Evolutionary conservation across 2,888 invertebrate species (phyloP), one percentile per base, ranked within the genome.

Genomic region (Thymelicus lineola): DNA sequence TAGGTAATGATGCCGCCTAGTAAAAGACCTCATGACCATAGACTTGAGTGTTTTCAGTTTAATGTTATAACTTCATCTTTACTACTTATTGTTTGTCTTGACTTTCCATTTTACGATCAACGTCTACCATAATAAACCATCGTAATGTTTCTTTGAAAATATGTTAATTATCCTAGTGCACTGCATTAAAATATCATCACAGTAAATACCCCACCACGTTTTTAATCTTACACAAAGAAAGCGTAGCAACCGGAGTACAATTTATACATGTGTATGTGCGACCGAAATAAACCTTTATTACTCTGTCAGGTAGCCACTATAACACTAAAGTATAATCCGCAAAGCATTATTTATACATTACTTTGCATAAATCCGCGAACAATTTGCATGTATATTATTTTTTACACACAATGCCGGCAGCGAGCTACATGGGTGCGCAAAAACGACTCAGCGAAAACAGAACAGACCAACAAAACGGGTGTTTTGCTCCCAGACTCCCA

Each of bases 321-420:
- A 68, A 46, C 46, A 45, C 20, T 62, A 68, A 69, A 57, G 57
- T 50, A 69, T 69, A 58, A 69, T 62, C 68, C 57, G 38, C 55
- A n/a, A 35, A 46, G 48, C 58, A 57, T 57, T 62, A 68, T 63
- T 69, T 63, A 69, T 63, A 63, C 69, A 63, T 63, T 69, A 58
- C 63, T 63, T 69, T 69, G 69, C 69, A 69, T 69, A 69, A 69
- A 69, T 69, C 63, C 69, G 48, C 63, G 57, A 57, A 63, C 63
- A 69, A 69, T 69, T 63, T 69, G 69, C 69, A 69, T 69, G 48
- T 69, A 63, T 69, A 69, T 62, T 66, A 66, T 63, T 69, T 69
- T 69, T 69, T 69, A 63, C 62, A 61, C 62, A 48, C 63, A 55
- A 55, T 46, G 62, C 57, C 36, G 61, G 55, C 45, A 61, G 48